These are phyloP conservation scores for Sprattus sprattus DNA, from an alignment of 2,113 vertebrate genomes.

Conservation along the genomic window DNA sequence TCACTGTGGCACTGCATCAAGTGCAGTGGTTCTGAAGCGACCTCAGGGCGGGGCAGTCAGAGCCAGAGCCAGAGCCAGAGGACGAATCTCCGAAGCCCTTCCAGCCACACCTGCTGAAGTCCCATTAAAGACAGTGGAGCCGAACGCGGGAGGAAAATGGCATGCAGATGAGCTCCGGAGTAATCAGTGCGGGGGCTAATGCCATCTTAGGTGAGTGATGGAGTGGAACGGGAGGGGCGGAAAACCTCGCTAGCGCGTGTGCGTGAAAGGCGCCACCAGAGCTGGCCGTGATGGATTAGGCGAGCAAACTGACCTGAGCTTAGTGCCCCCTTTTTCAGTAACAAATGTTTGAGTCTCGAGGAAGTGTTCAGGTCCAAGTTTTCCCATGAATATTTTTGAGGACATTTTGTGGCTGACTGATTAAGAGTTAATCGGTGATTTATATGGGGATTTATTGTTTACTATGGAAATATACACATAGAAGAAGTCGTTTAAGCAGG, in stretches of 20 bases:
- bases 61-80: background rate
- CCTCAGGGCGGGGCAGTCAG: background rate
- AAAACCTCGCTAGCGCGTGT: background rate
- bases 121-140: slow-evolving; percentile 2
- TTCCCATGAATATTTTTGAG: slow-evolving; percentile 5
- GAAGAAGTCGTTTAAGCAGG: background rate
- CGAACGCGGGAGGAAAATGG: background rate
- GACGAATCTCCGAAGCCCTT: background rate
- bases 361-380: background rate
- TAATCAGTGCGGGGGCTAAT: background rate
- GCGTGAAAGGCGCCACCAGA: background rate
- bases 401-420: slow-evolving; percentile 16
- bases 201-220: background rate
- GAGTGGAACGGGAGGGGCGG: background rate
- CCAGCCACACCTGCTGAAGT: background rate
- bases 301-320: background rate
- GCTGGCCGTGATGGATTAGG: background rate
- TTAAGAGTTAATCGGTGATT: background rate
- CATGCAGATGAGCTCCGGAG: slow-evolving; percentile 1
- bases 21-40: background rate
- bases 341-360: background rate
- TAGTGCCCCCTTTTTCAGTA: background rate
- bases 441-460: background rate
- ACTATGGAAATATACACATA: background rate
- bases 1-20: too few relatives aligned